phyloP scores from a whole-genome alignment of 2,888 invertebrate genomes.

The Caenorhabditis sp. region DNA sequence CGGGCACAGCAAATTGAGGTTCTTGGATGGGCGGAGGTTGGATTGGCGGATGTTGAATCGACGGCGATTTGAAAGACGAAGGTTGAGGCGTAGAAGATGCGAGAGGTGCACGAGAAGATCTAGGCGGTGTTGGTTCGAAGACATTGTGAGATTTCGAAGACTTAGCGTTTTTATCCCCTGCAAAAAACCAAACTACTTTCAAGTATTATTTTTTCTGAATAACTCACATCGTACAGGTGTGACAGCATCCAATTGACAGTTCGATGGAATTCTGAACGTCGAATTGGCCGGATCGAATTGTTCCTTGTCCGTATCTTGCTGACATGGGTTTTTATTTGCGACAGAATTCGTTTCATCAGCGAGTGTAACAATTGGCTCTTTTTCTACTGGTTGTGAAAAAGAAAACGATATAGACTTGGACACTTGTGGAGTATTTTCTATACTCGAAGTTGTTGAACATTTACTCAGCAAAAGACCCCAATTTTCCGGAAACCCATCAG shows the following conservation, averaged over 20 bases:
- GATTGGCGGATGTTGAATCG: not conserved
- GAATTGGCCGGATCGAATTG: not conserved
- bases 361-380: not conserved
- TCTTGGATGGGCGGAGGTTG: not conserved
- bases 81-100: not conserved
- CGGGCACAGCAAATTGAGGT: not conserved
- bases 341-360: not conserved
- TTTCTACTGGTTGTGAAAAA: not conserved
- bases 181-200: too few species aligned
- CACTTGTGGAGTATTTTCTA: not conserved
- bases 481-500: slow-evolving; percentile 26
- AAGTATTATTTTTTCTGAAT: not conserved
- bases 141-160: not conserved
- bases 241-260: not conserved
- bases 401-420: too few species aligned
- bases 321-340: not conserved
- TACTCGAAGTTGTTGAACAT: slow-evolving; percentile 1
- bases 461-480: slow-evolving; percentile 20
- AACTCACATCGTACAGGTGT: not conserved
- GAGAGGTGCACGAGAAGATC: not conserved
- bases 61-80: too few species aligned
- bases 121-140: not conserved
- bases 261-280: not conserved
- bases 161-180: not conserved
- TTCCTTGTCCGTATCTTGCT: not conserved